Evolutionary conservation across 2,888 invertebrate genomes (phyloP), one percentile per base, ranked within the genome.

Genomic region (Ischnus inquisitorius): DNA sequence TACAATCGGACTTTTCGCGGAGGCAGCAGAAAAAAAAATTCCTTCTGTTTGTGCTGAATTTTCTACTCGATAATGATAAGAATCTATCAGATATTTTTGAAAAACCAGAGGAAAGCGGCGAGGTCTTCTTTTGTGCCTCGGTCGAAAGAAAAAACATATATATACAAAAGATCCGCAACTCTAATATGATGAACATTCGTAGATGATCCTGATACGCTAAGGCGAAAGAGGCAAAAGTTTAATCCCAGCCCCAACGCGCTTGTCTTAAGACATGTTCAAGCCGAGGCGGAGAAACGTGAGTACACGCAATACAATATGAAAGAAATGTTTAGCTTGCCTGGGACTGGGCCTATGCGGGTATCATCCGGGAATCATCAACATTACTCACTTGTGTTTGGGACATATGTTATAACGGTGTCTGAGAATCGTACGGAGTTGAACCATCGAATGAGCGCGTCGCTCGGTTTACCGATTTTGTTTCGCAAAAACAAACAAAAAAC

Each of bases 191-290:
- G 62, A 62, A 93, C 88, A 90, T 93, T 94, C 95, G 90, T 95
- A 95, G 95, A 95, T 94, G 95, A 95, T 94, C 95, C 95, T 90
- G 95, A 94, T 92, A 94, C 94, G 89, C 93, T 95, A 93, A 95
- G 95, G 94, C 95, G 95, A 93, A 95, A 95, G 92, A 94, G 95
- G 91, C 94, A 94, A 92, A 95, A 95, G 93, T 93, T 93, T 93
- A 94, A 94, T 90, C 93, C 92, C 90, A 94, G 94, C 89, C 92
- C 94, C 92, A 95, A 93, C 91, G 93, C 92, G 90, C 94, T 93
- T 91, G 90, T 94, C 88, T 92, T 94, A 90, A 94, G 93, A 88
- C 94, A 94, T 85, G 93, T 95, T 89, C 94, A 94, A 90, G 93
- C 93, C 84, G 94, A 93, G 88, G 93, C 93, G 88, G 92, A 92